phyloP scores from a whole-genome alignment of 2,888 invertebrate genomes.

The Pelosia muscerda region DNA sequence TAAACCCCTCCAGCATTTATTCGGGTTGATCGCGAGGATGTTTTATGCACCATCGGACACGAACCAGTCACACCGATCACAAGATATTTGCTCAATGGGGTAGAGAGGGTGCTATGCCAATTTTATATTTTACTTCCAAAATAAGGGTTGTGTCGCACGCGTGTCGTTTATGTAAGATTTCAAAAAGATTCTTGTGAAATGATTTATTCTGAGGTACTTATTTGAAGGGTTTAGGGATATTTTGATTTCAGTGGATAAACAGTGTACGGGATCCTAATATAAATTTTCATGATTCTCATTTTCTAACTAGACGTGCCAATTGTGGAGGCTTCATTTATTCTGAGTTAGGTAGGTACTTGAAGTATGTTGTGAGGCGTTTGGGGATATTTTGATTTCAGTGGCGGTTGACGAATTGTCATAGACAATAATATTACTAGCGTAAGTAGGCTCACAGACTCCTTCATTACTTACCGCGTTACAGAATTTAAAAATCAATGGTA shows the following conservation, averaged over 20 bases:
- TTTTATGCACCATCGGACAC: conserved; percentile 77
- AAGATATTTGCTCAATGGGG: conserved; percentile 73
- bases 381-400: neutral
- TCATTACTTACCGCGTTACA: no score
- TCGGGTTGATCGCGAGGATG: conserved; percentile 61
- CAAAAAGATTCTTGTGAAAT: conserved; percentile 6
- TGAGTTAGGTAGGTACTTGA: no score
- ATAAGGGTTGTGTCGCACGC: conserved; percentile 39
- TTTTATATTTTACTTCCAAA: conserved; percentile 24
- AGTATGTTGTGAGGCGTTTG: neutral
- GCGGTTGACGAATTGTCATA: no score
- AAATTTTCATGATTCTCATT: no score
- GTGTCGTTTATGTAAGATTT: conserved; percentile 24
- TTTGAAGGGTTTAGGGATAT: neutral
- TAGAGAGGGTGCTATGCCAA: conserved; percentile 40
- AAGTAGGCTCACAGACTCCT: no score
- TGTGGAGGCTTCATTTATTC: no score
- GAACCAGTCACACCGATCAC: conserved; percentile 62
- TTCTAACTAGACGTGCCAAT: no score
- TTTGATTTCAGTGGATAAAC: neutral
- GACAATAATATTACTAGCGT: no score
- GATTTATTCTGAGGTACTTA: neutral
- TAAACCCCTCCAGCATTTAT: conserved; percentile 57
- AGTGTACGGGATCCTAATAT: no score
- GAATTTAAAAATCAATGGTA: no score